Evolutionary conservation across 1,140 invertebrate species (phyloP).

Genomic region (Camponotus pennsylvanicus): DNA sequence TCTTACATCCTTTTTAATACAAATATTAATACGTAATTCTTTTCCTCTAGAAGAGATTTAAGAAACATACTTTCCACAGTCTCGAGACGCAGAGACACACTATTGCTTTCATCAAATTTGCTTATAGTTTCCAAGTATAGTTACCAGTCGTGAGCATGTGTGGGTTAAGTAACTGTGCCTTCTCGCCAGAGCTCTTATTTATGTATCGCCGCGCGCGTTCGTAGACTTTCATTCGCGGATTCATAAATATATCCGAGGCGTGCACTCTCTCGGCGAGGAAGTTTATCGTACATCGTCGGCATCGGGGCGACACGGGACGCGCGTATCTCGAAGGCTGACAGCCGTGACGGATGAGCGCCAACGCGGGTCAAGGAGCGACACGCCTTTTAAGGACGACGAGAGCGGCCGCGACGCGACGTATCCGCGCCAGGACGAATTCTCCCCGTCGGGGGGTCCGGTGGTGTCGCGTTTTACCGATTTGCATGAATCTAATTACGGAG

Average conservation of each 20-base stretch:
- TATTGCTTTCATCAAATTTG: background rate
- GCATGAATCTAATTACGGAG: slow-evolving; percentile 58
- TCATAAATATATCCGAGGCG: slow-evolving; percentile 67
- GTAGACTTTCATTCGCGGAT: slow-evolving; percentile 46
- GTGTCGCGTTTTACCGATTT: slow-evolving; percentile 41
- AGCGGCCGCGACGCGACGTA: slow-evolving; percentile 33
- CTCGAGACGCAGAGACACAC: background rate
- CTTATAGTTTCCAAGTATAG: background rate
- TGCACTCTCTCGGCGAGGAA: slow-evolving; percentile 40
- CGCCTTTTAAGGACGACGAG: slow-evolving; percentile 66
- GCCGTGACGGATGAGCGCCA: slow-evolving; percentile 69
- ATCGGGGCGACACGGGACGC: slow-evolving; percentile 55
- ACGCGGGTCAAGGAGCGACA: slow-evolving; percentile 71
- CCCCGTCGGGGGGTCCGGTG: slow-evolving; percentile 43
- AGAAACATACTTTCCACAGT: background rate
- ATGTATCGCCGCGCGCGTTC: slow-evolving; percentile 9
- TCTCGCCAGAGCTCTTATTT: slow-evolving; percentile 42
- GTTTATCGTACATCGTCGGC: slow-evolving; percentile 38
- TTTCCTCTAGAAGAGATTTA: background rate
- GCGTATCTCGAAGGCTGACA: slow-evolving; percentile 67
- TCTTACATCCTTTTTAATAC: background rate
- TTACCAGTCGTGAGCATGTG: background rate
- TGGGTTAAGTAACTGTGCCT: background rate
- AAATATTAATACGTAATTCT: background rate
- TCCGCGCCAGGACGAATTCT: slow-evolving; percentile 67